Conservation (phyloP, 2,797 vertebrate species). For the Cossypha niveicapilla region DNA sequence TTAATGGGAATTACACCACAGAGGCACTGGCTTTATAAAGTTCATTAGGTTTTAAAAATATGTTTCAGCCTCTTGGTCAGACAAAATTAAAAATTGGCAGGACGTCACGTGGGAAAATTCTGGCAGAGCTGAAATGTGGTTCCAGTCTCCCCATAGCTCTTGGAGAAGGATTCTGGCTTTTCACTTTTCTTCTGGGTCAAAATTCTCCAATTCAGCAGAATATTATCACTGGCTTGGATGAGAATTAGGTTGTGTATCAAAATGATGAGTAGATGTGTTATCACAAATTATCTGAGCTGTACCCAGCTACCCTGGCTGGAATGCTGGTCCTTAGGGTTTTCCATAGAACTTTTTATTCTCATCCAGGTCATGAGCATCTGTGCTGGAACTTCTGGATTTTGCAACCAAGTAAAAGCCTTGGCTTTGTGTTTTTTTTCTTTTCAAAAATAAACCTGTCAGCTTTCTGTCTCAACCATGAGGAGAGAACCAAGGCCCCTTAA, state of each 20-base stretch:
- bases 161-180: neutral
- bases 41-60: conserved; percentile 44
- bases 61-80: neutral
- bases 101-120: neutral
- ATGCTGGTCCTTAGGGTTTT: neutral
- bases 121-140: neutral
- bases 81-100: conserved; percentile 14
- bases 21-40: neutral
- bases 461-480: neutral
- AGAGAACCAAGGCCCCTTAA: neutral
- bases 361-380: fast-evolving
- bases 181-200: neutral
- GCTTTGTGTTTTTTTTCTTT: fast-evolving
- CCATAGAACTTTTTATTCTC: neutral
- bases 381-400: neutral
- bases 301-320: neutral
- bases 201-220: neutral
- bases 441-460: neutral
- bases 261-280: neutral
- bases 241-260: neutral
- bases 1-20: neutral
- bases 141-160: neutral
- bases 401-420: neutral
- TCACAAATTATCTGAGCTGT: neutral
- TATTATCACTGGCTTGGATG: neutral